Conservation (phyloP, 2,113 vertebrate species). For the Antechinus flavipes region DNA sequence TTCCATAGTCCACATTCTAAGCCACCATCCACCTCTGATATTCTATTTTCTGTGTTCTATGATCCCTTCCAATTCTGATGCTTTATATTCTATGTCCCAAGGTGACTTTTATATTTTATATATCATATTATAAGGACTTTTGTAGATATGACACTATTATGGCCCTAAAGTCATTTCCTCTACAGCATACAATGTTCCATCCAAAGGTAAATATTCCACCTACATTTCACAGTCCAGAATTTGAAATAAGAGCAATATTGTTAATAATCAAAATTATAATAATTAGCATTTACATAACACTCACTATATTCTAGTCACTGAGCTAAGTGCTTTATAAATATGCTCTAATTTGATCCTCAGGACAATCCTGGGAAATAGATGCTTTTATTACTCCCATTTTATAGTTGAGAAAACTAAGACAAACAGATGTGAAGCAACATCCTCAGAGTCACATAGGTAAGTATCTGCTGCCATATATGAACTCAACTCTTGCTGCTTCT, state of each 20-base stretch:
- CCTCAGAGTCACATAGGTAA: background rate
- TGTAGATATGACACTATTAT: background rate
- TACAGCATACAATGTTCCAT: background rate
- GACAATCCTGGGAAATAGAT: background rate
- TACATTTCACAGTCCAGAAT: background rate
- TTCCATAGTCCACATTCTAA: background rate
- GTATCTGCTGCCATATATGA: background rate
- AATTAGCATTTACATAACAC: background rate
- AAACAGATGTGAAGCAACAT: background rate
- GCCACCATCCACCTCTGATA: background rate
- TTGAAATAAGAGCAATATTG: background rate
- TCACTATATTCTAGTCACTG: background rate
- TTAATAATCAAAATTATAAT: background rate
- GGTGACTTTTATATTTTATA: background rate
- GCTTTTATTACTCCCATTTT: background rate
- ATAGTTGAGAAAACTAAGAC: background rate
- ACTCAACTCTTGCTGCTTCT: background rate
- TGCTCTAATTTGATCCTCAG: background rate
- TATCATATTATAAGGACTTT: background rate
- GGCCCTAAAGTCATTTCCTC: background rate
- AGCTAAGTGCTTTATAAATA: background rate
- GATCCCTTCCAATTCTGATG: background rate
- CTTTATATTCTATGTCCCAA: background rate
- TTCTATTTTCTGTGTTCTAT: too few species aligned
- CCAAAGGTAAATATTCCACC: background rate